These are phyloP conservation scores for Drosophila falleni DNA, from an alignment of 2,888 invertebrate species.

Conservation along the genomic window DNA sequence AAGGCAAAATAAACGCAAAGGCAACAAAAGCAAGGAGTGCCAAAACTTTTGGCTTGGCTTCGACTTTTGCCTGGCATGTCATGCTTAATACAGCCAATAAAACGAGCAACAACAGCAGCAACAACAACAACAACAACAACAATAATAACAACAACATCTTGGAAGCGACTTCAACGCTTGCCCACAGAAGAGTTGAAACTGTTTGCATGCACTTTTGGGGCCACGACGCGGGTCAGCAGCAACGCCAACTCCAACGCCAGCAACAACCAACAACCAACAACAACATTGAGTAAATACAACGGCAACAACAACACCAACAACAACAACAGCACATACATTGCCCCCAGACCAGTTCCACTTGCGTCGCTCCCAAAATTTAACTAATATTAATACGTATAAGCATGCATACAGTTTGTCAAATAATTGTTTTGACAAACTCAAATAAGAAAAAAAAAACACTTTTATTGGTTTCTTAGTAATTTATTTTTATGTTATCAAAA, in stretches of 20 bases:
- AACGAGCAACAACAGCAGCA: slow-evolving; percentile 59
- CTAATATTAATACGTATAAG: slow-evolving; percentile 58
- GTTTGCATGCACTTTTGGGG: slow-evolving; percentile 78
- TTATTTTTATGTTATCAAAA: too few relatives aligned
- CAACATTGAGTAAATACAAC: slow-evolving; percentile 5
- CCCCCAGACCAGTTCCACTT: slow-evolving; percentile 79
- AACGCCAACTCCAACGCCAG: slow-evolving; percentile 51
- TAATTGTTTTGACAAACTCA: background rate
- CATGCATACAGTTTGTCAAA: background rate
- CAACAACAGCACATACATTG: slow-evolving; percentile 50
- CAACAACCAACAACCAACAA: slow-evolving; percentile 47
- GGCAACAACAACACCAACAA: slow-evolving; percentile 18
- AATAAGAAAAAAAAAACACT: too few relatives aligned
- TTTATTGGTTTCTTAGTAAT: background rate
- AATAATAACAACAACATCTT: slow-evolving; percentile 50
- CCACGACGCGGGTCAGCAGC: slow-evolving; percentile 81
- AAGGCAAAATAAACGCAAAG: slow-evolving; percentile 25
- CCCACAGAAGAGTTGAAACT: slow-evolving; percentile 52
- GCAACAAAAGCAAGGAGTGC: slow-evolving; percentile 81
- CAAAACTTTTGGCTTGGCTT: slow-evolving; percentile 58
- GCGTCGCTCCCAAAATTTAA: slow-evolving; percentile 80
- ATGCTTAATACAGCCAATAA: slow-evolving; percentile 80
- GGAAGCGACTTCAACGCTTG: slow-evolving; percentile 70
- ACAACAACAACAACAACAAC: slow-evolving; percentile 49
- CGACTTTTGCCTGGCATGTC: slow-evolving; percentile 75